These are phyloP conservation scores for Apamea anceps DNA, from an alignment of 2,888 invertebrate genomes.

Conservation along the genomic window DNA sequence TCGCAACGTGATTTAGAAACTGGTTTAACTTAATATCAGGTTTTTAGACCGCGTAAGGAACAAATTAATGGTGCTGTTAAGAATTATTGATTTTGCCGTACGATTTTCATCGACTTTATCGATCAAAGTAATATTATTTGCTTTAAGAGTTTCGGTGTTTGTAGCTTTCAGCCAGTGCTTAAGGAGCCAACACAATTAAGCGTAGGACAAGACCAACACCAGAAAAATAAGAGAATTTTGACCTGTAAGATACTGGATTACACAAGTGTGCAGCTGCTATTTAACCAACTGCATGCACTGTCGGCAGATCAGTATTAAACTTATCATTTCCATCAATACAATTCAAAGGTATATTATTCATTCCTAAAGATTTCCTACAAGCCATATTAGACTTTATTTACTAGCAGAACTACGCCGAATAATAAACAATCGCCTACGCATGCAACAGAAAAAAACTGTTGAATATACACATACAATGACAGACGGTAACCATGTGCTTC, in stretches of 20 bases:
- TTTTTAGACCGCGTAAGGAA: slow-evolving; percentile 48
- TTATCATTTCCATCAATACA: slow-evolving; percentile 32
- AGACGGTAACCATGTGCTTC: slow-evolving; percentile 59
- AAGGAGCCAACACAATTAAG: not conserved
- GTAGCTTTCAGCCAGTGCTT: not conserved
- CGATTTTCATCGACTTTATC: slow-evolving; percentile 20
- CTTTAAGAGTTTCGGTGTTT: not conserved
- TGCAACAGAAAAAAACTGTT: slow-evolving; percentile 19
- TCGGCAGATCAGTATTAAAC: slow-evolving; percentile 8
- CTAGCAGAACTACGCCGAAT: slow-evolving; percentile 6
- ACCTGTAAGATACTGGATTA: not conserved
- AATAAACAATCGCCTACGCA: slow-evolving; percentile 38
- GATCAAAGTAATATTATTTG: not conserved
- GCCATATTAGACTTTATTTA: slow-evolving; percentile 27
- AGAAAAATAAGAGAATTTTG: not conserved
- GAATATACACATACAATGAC: slow-evolving; percentile 46
- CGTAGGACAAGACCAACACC: not conserved
- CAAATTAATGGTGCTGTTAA: slow-evolving; percentile 41
- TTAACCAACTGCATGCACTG: not conserved
- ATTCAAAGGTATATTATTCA: slow-evolving; percentile 17
- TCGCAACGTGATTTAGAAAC: slow-evolving; percentile 63
- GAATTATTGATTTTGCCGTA: slow-evolving; percentile 32
- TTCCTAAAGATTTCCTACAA: slow-evolving; percentile 12
- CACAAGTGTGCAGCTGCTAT: slow-evolving; percentile 18
- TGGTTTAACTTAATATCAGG: slow-evolving; percentile 53